Evolutionary conservation across 2,888 invertebrate species (phyloP).

Genomic region (Rutpela maculata): DNA sequence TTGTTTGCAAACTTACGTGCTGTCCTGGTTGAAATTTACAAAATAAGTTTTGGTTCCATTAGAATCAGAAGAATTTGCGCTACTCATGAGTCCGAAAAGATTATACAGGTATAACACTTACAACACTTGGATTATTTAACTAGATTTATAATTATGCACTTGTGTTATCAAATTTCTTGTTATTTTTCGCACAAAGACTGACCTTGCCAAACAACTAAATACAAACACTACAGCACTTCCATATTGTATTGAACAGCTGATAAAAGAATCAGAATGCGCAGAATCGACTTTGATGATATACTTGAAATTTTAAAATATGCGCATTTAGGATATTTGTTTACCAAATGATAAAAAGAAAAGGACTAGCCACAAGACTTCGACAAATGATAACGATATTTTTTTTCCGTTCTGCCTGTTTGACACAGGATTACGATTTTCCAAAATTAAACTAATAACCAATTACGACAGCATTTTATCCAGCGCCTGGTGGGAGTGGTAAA

Average conservation of each 20-base stretch:
- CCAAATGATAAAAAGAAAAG: constrained; percentile 6
- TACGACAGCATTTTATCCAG: no score
- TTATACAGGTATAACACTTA: constrained; percentile 68
- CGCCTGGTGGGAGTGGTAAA: no score
- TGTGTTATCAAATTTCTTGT: constrained; percentile 20
- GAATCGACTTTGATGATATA: not conserved
- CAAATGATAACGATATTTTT: no score
- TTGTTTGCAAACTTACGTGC: constrained; percentile 86
- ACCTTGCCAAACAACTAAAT: constrained; percentile 74
- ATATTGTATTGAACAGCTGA: constrained; percentile 67
- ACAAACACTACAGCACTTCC: constrained; percentile 63
- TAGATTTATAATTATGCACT: constrained; percentile 11
- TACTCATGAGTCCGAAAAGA: constrained; percentile 83
- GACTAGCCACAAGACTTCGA: not conserved
- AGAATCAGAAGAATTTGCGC: constrained; percentile 86
- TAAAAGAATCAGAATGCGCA: constrained; percentile 33
- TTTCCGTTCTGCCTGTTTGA: no score
- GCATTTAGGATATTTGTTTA: constrained; percentile 4
- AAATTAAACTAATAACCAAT: no score
- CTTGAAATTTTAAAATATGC: constrained; percentile 24
- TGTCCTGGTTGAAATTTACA: constrained; percentile 98
- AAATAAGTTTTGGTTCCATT: constrained; percentile 88
- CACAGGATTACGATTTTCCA: no score
- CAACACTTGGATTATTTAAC: constrained; percentile 55
- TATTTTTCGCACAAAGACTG: constrained; percentile 80